Base-by-base conservation (phyloP, 1,140 invertebrate genomes). In the Charaxes varanes region DNA sequence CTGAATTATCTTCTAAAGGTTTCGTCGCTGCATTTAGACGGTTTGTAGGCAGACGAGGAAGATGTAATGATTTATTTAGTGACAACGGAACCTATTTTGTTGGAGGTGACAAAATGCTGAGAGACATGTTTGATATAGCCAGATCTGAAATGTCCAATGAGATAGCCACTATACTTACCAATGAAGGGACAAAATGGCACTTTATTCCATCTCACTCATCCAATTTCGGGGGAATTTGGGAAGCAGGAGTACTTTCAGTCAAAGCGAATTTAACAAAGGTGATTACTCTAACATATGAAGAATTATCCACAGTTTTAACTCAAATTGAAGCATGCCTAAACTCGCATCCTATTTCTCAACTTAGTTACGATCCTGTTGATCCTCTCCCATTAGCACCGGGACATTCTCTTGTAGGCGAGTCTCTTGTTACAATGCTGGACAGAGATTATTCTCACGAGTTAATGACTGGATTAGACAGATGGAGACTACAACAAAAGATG, bases 11-110 rank as follows among this genome's bases (percentile, higher is more conserved):
- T 3, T n/a, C 54, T 4, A 24, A 53, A 16, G 54, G 23, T 7
- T 57, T 52, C 34, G 34, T 47, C 35, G 32, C 41, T 4, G 52
- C 33, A 6, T 50, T 41, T 10, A 28, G 35, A 27, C 19, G 42
- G n/a, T 53, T 53, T 22, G 17, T 31, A 5, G 40, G 45, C 3
- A 28, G 46, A 13, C 8, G 46, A 35, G 52, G 52, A 5, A 33
- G 49, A 27, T 59, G 47, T 17, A 10, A 31, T 15, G 28, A 52
- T 17, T 7, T 60, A 0, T 60, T 31, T 8, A 55, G 46, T 33
- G 49, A 53, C 23, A 60, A 60, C 18, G 57, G 45, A 2, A 69
- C 46, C 8, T 80, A 66, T 41, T 78, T 82, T 45, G 41, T 70
- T 10, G 60, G 65, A 5, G 59, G 59, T 6, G 38, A 52, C 6